Evolutionary conservation across 2,888 invertebrate species (phyloP).

Genomic region (Meghimatium bilineatum): DNA sequence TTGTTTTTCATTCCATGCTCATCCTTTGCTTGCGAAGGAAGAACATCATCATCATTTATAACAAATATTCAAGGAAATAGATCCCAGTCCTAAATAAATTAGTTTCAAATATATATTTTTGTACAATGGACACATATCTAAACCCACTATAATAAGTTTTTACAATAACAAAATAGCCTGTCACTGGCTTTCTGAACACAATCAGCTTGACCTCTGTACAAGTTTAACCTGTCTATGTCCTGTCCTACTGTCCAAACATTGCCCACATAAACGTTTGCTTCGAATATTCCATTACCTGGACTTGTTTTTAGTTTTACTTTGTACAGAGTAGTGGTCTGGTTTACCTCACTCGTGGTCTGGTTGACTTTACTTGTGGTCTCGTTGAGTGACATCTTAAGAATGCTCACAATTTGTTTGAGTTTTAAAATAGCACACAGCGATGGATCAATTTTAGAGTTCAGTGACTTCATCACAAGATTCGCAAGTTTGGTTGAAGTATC

Average conservation of each 20-base stretch:
- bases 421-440: constrained; percentile 77
- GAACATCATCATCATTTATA: too few relatives aligned
- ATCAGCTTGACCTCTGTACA: constrained; percentile 54
- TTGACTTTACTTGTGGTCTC: constrained; percentile 55
- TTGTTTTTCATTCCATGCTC: too few relatives aligned
- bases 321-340: constrained; percentile 70
- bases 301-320: constrained; percentile 82
- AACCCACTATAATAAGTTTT: not conserved
- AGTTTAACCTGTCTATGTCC: constrained; percentile 78
- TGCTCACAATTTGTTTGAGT: constrained; percentile 83
- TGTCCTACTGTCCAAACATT: constrained; percentile 82
- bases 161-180: constrained; percentile 76
- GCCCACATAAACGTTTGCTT: constrained; percentile 86
- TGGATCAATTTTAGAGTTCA: constrained; percentile 81
- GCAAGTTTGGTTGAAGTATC: constrained; percentile 80
- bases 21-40: too few relatives aligned
- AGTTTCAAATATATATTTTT: too few relatives aligned
- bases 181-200: constrained; percentile 75
- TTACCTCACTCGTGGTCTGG: too few relatives aligned
- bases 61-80: too few relatives aligned
- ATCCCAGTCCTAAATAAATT: too few relatives aligned
- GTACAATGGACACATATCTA: too few relatives aligned
- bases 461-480: constrained; percentile 81
- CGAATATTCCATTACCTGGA: constrained; percentile 87
- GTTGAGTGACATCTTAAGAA: constrained; percentile 79